Evolutionary conservation across 2,113 vertebrate species (phyloP), one percentile per base, ranked within the genome.

Genomic region (Hymenochirus boettgeri): DNA sequence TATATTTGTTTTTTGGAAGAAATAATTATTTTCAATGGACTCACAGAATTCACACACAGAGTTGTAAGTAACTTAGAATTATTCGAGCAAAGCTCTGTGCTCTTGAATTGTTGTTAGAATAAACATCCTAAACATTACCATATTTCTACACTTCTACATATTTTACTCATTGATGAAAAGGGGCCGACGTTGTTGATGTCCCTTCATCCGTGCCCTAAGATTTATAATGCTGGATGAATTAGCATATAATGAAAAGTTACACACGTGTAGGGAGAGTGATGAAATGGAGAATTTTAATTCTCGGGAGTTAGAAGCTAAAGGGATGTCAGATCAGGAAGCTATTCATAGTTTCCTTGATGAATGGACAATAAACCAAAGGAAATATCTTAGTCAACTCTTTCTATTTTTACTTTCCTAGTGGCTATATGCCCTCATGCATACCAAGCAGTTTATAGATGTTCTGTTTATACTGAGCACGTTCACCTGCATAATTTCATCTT

Each of bases 311-410:
- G 39, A 17, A 42, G 15, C 39, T 13, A 13, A n/a, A 17, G 7
- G 39, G n/a, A 42, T 42, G 39, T 42, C 39, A 42, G 39, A 42
- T n/a, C n/a, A n/a, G n/a, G 39, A 42, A n/a, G 39, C 39, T 42
- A 42, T 42, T 42, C 39, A 15, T 42, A 42, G 39, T 42, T 42
- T 42, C 4, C 7, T 42, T 42, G 39, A 42, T 42, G 39, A 42
- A 42, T 42, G 39, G 39, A n/a, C 17, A 42, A 42, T 42, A 42
- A 42, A 42, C 39, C 12, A 1, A 6, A 15, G 39, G 6, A 42
- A 42, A 42, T 42, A n/a, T 42, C 39, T 42, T 42, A 42, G 13
- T 42, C n/a, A 17, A 17, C 39, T n/a, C 3, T 15, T n/a, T 42
- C 39, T 42, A 42, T 42, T 18, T n/a, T 15, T 42, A 42, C 7